A percentile compares a stretch with the other conserved stretches of the same genome.
These are phyloP conservation scores for Pyrgus malvae DNA, from an alignment of 2,888 invertebrate genomes.

Conservation along the genomic window DNA sequence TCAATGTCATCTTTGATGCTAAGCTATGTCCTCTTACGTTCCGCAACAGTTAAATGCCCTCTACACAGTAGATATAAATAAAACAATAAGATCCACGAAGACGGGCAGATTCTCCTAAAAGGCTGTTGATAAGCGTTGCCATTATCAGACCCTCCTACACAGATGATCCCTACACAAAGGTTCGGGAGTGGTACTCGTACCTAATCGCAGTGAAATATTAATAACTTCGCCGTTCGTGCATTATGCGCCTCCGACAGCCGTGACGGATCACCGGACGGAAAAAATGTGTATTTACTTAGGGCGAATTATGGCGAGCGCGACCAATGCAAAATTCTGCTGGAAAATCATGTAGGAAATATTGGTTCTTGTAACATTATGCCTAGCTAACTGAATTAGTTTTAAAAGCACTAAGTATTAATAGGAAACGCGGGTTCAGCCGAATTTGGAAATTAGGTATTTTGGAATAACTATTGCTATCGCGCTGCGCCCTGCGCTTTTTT, in stretches of 20 bases:
- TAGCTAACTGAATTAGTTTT: too few species aligned
- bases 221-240: slow-evolving; percentile 37
- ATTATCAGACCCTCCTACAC: slow-evolving; percentile 7
- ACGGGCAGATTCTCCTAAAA: background rate
- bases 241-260: slow-evolving; percentile 37
- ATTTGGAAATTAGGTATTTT: too few species aligned
- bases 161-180: slow-evolving; percentile 21
- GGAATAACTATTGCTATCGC: too few species aligned
- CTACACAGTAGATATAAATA: too few species aligned
- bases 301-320: slow-evolving; percentile 9
- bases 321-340: slow-evolving; percentile 9
- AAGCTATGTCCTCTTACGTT: too few species aligned
- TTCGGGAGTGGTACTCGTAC: slow-evolving; percentile 15
- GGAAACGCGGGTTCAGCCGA: too few species aligned
- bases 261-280: slow-evolving; percentile 40
- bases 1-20: too few species aligned
- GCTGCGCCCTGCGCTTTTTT: too few species aligned
- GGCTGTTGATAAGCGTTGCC: background rate
- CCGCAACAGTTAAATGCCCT: too few species aligned
- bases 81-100: background rate
- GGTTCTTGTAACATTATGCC: background rate
- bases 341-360: slow-evolving; percentile 3
- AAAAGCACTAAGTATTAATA: too few species aligned
- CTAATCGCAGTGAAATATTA: slow-evolving; percentile 36
- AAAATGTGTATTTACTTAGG: slow-evolving; percentile 34